Conservation (phyloP, 2,113 vertebrate species). For the Nycticryphes semicollaris region DNA sequence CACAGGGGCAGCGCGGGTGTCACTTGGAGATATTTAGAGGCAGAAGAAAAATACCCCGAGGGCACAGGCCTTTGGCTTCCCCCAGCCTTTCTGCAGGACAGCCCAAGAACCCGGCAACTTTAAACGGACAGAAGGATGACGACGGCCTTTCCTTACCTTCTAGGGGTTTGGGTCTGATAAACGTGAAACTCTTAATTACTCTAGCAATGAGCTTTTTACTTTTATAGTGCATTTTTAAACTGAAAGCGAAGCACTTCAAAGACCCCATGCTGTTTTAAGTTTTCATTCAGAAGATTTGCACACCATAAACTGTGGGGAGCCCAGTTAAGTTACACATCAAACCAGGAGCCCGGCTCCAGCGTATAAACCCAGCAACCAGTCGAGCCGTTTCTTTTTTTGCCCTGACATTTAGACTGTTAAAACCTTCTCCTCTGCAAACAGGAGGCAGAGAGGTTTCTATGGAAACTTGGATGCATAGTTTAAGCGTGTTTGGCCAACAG, state of each 20-base stretch:
- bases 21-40: not conserved
- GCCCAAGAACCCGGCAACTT: not conserved
- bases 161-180: not conserved
- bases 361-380: not conserved
- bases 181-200: not conserved
- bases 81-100: not conserved
- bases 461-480: conserved; percentile 33
- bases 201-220: not conserved
- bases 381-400: not conserved
- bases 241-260: not conserved
- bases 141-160: not conserved
- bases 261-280: not conserved
- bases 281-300: not conserved
- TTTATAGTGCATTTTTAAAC: not conserved
- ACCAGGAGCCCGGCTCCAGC: not conserved
- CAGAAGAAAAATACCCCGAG: conserved; percentile 17
- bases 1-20: conserved; percentile 34
- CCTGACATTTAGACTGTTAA: conserved; percentile 30
- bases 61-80: conserved; percentile 15
- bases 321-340: not conserved
- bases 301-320: not conserved
- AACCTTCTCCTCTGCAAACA: not conserved
- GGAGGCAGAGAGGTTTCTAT: conserved; percentile 29
- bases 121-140: not conserved
- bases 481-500: not conserved